Base-by-base conservation (phyloP, 2,888 invertebrate species). In the Archaeoteleia sp. region DNA sequence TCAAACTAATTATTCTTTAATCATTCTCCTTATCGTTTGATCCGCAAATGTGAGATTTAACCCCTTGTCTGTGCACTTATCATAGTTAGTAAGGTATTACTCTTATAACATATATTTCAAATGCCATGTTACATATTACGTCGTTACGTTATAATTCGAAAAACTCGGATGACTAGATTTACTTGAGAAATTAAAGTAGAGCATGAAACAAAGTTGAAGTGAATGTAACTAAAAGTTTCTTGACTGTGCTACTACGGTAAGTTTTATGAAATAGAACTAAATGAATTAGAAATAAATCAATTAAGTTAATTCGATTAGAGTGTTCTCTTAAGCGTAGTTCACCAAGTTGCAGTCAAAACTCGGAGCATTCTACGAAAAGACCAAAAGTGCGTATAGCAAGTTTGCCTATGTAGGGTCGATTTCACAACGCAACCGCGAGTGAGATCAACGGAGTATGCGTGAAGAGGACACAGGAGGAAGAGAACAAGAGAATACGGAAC, bases 251-350 rank as follows among this genome's bases (percentile, higher is more conserved):
- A n/a, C 8, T 35, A 2, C n/a, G n/a, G n/a, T n/a, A 35, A 14
- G 14, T 8, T 15, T 14, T 42, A 49, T 43, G 49, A 45, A 57
- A 55, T 39, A 49, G 49, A 43, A 55, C 46, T 46, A 57, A 55
- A 37, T 67, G 57, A 55, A 57, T 57, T 62, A 57, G 57, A 67
- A 57, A 51, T 51, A 67, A 67, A 57, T 67, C 61, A 61, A 61
- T 67, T 61, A 40, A 55, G 40, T 55, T 61, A 67, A 61, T 67
- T 67, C 55, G 40, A 57, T 55, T 57, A 42, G 40, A 55, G 55
- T 61, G 35, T 32, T 45, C 20, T 40, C 8, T 40, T 40, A 32
- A 43, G 48, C 48, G 46, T 29, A 42, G 39, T 25, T 45, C 27
- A 54, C 49, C 25, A 37, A 43, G 58, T 55, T 40, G 37, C 48